Percentiles rank a stretch among this genome's conserved stretches.
Conservation (phyloP, 2,888 invertebrate species). For the Choreutis nemorana region DNA sequence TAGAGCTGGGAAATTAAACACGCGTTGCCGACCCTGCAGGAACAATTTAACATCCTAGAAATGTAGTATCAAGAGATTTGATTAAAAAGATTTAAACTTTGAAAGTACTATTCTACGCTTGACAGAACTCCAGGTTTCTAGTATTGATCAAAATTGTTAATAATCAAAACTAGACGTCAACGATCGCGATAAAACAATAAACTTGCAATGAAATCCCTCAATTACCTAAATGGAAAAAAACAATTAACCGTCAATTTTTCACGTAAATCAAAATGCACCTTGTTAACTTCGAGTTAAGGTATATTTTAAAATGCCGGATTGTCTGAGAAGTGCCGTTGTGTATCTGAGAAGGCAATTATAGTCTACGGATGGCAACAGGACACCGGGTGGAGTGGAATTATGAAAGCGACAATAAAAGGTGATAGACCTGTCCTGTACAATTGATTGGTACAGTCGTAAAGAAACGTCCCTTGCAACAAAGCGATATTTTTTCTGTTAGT, state of each 20-base stretch:
- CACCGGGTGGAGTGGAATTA: constrained; percentile 39
- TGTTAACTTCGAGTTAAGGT: no score
- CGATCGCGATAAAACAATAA: constrained; percentile 6
- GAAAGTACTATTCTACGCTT: no score
- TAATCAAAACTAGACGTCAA: no score
- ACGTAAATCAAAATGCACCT: constrained; percentile 6
- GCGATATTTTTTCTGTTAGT: no score
- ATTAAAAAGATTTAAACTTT: no score
- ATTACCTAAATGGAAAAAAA: constrained; percentile 21
- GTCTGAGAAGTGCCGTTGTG: constrained; percentile 17
- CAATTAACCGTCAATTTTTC: constrained; percentile 16
- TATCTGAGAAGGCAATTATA: constrained; percentile 32
- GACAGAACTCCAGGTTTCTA: no score
- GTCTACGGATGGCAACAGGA: constrained; percentile 55
- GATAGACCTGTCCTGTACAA: constrained; percentile 52
- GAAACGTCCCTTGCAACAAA: constrained; percentile 18
- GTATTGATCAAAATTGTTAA: no score
- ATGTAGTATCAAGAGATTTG: no score
- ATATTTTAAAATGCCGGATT: constrained; percentile 1
- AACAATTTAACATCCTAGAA: no score
- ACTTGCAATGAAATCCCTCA: constrained; percentile 16
- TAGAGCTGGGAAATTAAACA: no score
- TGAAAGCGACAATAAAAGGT: constrained; percentile 64
- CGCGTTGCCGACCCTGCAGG: no score
- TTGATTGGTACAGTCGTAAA: constrained; percentile 42